Evolutionary conservation across 2,888 invertebrate genomes (phyloP).

Genomic region (Rhopalosiphum nymphaeae): DNA sequence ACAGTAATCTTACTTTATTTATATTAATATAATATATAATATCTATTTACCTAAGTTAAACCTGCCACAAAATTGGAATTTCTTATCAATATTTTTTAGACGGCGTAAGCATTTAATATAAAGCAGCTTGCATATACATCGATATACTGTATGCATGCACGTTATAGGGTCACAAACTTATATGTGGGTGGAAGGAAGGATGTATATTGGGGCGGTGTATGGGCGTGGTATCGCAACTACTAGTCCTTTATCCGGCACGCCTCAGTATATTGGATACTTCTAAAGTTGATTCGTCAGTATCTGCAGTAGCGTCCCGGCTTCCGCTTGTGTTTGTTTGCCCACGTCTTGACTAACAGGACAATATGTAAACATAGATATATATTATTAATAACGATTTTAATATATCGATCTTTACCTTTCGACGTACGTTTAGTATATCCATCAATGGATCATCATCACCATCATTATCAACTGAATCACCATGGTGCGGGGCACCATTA

Average conservation of each 20-base stretch:
- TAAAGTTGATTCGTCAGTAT: background rate
- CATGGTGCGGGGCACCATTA: conserved; percentile 37
- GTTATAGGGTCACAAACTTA: background rate
- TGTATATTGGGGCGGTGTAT: conserved; percentile 11
- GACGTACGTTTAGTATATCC: background rate
- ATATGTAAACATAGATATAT: background rate
- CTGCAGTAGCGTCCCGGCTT: background rate
- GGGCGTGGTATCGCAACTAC: conserved; percentile 34
- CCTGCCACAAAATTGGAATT: background rate
- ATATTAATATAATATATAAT: no score
- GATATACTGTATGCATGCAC: background rate
- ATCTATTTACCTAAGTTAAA: no score
- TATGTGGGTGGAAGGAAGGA: background rate
- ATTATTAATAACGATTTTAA: background rate
- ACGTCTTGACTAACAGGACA: background rate
- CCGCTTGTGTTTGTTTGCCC: background rate
- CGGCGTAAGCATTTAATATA: background rate
- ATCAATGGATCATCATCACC: conserved; percentile 50
- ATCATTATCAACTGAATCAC: conserved; percentile 37
- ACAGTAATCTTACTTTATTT: background rate
- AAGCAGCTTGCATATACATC: background rate
- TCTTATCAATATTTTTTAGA: background rate
- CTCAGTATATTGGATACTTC: background rate
- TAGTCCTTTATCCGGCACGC: conserved; percentile 41
- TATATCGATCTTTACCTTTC: background rate